A percentile compares a stretch with the other conserved stretches of the same genome.
Conservation (phyloP, 2,888 invertebrate genomes). For the Dermolepida albohirtum region DNA sequence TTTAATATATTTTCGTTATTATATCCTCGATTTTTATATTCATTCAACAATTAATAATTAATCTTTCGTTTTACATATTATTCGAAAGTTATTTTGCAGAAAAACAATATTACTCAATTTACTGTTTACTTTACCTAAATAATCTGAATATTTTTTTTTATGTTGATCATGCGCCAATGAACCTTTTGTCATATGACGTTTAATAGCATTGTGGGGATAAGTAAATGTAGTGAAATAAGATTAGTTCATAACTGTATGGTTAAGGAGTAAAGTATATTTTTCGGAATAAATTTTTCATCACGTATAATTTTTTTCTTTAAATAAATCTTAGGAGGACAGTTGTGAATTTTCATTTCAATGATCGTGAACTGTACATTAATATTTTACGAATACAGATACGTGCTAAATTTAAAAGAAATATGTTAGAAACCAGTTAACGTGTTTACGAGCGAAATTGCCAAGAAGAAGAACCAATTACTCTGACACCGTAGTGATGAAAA, state of each 20-base stretch:
- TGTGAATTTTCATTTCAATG: constrained; percentile 14
- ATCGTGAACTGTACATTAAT: constrained; percentile 3
- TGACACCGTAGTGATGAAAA: constrained; percentile 31
- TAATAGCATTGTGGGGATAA: constrained; percentile 30
- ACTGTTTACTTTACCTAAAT: too few relatives aligned
- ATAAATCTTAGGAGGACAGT: constrained; percentile 12
- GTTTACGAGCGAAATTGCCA: neutral
- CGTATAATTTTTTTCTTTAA: constrained; percentile 17
- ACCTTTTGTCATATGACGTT: constrained; percentile 41
- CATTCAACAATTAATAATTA: too few relatives aligned
- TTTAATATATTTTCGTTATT: constrained; percentile 31
- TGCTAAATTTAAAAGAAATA: too few relatives aligned
- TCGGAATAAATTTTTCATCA: constrained; percentile 13
- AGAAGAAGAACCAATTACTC: constrained; percentile 1
- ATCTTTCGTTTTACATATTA: too few relatives aligned
- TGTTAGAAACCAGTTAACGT: too few relatives aligned
- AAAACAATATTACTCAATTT: neutral
- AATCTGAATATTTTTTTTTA: neutral
- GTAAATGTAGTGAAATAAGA: constrained; percentile 27
- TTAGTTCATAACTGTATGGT: constrained; percentile 26
- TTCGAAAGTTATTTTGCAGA: too few relatives aligned
- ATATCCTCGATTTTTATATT: constrained; percentile 18
- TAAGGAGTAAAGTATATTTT: constrained; percentile 25
- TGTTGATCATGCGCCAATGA: constrained; percentile 26
- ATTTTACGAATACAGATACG: constrained; percentile 8